Conservation (phyloP, 2,113 vertebrate genomes). For the Neomonachus schauinslandi region DNA sequence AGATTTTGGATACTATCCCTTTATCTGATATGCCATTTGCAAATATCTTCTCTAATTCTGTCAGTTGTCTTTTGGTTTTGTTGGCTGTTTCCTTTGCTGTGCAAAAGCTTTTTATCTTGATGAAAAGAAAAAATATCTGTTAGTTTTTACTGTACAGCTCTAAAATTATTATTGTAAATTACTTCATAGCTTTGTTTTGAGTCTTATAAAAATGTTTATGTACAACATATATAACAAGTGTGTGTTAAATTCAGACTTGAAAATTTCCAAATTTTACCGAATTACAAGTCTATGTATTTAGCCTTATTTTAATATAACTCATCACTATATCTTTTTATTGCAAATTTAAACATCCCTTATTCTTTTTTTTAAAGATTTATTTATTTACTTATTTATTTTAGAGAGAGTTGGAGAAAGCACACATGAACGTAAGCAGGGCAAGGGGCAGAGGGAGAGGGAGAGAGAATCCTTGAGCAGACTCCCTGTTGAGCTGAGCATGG, state of each 20-base stretch:
- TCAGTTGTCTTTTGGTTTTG: too few relatives aligned
- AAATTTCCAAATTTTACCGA: background rate
- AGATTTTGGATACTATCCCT: too few relatives aligned
- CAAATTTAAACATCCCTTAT: background rate
- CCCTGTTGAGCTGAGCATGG: background rate
- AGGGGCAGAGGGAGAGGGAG: background rate
- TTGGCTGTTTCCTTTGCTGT: too few relatives aligned
- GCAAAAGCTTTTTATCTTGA: too few relatives aligned
- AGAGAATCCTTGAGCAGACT: background rate
- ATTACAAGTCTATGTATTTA: background rate
- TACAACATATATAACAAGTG: background rate
- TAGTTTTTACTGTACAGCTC: background rate
- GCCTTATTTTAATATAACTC: background rate
- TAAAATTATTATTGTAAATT: background rate
- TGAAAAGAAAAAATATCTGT: background rate
- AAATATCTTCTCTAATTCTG: too few relatives aligned
- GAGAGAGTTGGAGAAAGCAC: background rate
- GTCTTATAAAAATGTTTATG: background rate
- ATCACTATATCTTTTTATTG: background rate
- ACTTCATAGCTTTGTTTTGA: background rate
- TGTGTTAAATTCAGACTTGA: background rate
- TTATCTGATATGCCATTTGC: too few relatives aligned
- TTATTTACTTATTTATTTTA: background rate
- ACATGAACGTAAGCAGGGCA: background rate
- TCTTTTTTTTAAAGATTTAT: background rate